Evolutionary conservation across 2,888 invertebrate species (phyloP).

Genomic region (Drosophila quinaria): DNA sequence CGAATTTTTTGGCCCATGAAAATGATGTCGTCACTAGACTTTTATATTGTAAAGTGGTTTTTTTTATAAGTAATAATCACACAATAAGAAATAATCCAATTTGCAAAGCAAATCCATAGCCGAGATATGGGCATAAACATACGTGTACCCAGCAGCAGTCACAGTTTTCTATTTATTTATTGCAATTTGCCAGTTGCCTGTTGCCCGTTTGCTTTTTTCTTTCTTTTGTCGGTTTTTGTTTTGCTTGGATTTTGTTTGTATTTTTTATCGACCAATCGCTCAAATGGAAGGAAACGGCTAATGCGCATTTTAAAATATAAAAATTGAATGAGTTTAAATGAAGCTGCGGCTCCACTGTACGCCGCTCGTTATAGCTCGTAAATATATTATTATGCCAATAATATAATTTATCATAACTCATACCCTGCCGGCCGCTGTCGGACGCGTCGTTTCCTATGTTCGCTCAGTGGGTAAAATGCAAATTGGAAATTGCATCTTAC

Average conservation of each 20-base stretch:
- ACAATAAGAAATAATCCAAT: slow-evolving; percentile 72
- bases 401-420: slow-evolving; percentile 62
- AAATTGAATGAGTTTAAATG: slow-evolving; percentile 59
- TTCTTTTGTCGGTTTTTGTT: slow-evolving; percentile 22
- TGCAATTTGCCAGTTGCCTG: slow-evolving; percentile 59
- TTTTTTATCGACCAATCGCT: slow-evolving; percentile 38
- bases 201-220: slow-evolving; percentile 23
- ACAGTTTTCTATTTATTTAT: slow-evolving; percentile 69
- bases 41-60: too few species aligned
- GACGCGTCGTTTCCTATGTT: slow-evolving; percentile 71
- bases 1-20: too few species aligned
- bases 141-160: slow-evolving; percentile 22
- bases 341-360: slow-evolving; percentile 15
- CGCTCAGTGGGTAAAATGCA: slow-evolving; percentile 60
- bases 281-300: slow-evolving; percentile 68
- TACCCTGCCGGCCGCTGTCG: slow-evolving; percentile 43
- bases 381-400: slow-evolving; percentile 71
- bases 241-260: slow-evolving; percentile 17
- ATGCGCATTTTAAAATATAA: slow-evolving; percentile 64
- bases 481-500: slow-evolving; percentile 76
- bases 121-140: slow-evolving; percentile 22
- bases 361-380: slow-evolving; percentile 38
- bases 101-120: slow-evolving; percentile 70
- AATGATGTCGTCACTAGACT: too few species aligned
- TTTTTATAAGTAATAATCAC: slow-evolving; percentile 48